These are phyloP conservation scores for Sciaenops ocellatus DNA, from an alignment of 2,797 vertebrate genomes.

Conservation along the genomic window DNA sequence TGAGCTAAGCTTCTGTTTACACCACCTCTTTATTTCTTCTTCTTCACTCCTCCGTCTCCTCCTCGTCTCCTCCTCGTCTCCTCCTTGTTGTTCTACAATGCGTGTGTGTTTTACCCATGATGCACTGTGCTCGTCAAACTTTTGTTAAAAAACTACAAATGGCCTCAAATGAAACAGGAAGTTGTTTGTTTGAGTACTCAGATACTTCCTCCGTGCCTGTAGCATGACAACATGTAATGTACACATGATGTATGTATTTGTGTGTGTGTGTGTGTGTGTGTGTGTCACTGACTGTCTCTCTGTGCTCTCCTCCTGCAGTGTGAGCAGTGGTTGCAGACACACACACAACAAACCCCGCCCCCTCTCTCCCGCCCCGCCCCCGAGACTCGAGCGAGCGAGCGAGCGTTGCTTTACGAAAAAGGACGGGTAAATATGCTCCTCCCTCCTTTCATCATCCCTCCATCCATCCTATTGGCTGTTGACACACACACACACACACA, in stretches of 20 bases:
- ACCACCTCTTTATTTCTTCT: not conserved
- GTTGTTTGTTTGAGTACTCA: too few species aligned
- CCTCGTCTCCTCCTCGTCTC: not conserved
- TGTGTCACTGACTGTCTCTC: constrained; percentile 71
- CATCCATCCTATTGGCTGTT: constrained; percentile 15
- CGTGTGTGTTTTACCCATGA: too few species aligned
- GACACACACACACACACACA: too few species aligned
- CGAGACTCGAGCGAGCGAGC: constrained; percentile 44
- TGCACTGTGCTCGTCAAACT: too few species aligned
- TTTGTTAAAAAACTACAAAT: too few species aligned
- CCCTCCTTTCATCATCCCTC: constrained; percentile 35
- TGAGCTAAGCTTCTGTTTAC: constrained; percentile 40
- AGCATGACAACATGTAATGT: too few species aligned
- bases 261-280: constrained; percentile 19
- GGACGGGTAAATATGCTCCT: constrained; percentile 79
- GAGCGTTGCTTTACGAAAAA: constrained; percentile 65
- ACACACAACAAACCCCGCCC: constrained; percentile 74
- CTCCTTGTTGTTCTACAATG: too few species aligned
- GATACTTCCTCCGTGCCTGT: too few species aligned
- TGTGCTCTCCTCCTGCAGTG: constrained; percentile 78
- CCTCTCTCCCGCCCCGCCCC: constrained; percentile 54
- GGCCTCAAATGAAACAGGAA: too few species aligned
- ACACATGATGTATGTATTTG: not conserved
- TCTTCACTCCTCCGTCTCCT: not conserved
- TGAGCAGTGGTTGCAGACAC: constrained; percentile 78